Evolutionary conservation across 2,797 vertebrate genomes (phyloP).

Genomic region (Podarcis lilfordi): DNA sequence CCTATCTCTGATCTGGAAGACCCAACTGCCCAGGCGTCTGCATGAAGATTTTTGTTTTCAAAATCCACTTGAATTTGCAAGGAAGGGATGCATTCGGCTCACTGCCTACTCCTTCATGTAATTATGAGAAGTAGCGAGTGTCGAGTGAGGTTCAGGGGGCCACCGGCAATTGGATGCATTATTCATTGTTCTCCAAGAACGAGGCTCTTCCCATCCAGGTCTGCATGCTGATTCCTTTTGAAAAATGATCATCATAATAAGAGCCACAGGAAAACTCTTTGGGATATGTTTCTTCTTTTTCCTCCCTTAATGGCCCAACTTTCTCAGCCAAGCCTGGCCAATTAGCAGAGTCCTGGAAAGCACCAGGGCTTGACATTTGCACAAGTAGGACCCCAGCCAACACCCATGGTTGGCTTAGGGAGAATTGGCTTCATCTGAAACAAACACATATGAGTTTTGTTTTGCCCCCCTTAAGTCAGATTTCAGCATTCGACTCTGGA

Average conservation of each 20-base stretch:
- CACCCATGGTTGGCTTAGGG: neutral
- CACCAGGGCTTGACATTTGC: neutral
- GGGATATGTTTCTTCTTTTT: accelerated
- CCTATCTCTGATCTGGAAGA: neutral
- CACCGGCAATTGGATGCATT: neutral
- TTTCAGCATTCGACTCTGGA: neutral
- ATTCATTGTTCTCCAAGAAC: conserved; percentile 31
- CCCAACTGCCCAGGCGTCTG: neutral
- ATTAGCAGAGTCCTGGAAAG: accelerated
- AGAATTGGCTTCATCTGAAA: neutral
- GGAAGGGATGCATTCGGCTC: neutral
- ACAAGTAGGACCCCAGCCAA: neutral
- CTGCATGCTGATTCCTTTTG: neutral
- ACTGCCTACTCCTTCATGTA: neutral
- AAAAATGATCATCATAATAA: neutral
- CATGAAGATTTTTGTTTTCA: neutral
- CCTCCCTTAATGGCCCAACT: neutral
- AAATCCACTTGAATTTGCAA: neutral
- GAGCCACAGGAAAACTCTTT: neutral
- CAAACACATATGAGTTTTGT: neutral
- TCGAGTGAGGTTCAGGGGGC: neutral
- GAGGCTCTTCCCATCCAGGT: neutral
- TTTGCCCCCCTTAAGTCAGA: too few relatives aligned
- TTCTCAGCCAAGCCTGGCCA: neutral
- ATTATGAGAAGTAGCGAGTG: neutral